Percentiles rank a stretch among this genome's conserved stretches.
phyloP scores from a whole-genome alignment of 2,797 vertebrate genomes.

The Ptychadena robeensis region DNA sequence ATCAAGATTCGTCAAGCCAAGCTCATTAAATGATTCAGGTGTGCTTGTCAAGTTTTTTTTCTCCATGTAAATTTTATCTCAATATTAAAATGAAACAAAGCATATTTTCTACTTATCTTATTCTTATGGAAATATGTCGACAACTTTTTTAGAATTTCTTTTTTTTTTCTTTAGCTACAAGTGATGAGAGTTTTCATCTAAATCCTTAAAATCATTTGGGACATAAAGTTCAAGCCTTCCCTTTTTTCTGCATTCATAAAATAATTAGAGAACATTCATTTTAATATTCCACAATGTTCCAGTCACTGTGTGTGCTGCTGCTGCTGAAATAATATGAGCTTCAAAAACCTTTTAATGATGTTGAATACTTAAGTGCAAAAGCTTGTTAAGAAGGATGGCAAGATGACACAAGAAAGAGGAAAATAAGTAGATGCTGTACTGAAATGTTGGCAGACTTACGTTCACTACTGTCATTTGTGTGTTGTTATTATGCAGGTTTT shows the following conservation, averaged over 20 bases:
- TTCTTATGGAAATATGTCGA: conserved; percentile 42
- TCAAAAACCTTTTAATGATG: conserved; percentile 58
- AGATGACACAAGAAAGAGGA: neutral
- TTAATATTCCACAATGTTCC: conserved; percentile 49
- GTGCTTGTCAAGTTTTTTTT: conserved; percentile 32
- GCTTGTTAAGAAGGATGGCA: conserved; percentile 48
- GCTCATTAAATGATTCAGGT: conserved; percentile 58
- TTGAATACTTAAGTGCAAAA: conserved; percentile 42
- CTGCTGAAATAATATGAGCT: conserved; percentile 46
- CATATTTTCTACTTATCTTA: conserved; percentile 25
- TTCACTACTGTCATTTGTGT: neutral
- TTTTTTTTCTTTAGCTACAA: neutral
- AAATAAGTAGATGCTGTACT: neutral
- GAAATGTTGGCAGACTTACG: neutral
- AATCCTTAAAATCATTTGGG: conserved; percentile 34
- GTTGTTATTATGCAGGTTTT: too few species aligned
- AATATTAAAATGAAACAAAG: conserved; percentile 44
- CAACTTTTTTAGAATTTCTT: conserved; percentile 34
- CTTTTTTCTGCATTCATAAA: conserved; percentile 48
- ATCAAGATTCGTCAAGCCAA: conserved; percentile 49
- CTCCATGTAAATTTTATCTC: conserved; percentile 40
- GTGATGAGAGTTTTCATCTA: conserved; percentile 30
- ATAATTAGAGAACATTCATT: conserved; percentile 55
- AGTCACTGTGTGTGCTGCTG: conserved; percentile 43
- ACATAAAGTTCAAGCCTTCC: conserved; percentile 43